Percentiles rank a stretch among this genome's conserved stretches.
Conservation (phyloP, 2,113 vertebrate genomes). For the Cyphomyrus plagiostoma region DNA sequence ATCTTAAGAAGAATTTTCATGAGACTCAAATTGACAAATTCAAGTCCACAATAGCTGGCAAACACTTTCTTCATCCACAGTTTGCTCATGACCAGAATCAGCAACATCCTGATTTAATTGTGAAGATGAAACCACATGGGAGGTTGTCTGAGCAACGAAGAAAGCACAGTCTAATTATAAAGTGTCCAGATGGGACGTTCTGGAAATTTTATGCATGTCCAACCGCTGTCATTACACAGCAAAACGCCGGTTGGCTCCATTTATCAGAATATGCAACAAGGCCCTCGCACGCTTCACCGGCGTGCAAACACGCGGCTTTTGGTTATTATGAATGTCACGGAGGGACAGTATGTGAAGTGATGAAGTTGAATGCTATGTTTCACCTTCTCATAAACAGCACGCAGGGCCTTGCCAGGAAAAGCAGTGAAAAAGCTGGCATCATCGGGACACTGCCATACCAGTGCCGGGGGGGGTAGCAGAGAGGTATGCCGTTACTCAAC, state of each 20-base stretch:
- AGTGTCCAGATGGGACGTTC: neutral
- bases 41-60: neutral
- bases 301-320: neutral
- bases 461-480: neutral
- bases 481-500: neutral
- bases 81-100: neutral
- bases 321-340: neutral
- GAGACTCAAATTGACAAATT: neutral
- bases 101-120: neutral
- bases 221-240: neutral
- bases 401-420: neutral
- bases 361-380: neutral
- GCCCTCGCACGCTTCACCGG: neutral
- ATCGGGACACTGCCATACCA: neutral
- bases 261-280: neutral
- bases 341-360: neutral
- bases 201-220: neutral
- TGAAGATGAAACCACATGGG: neutral
- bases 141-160: neutral
- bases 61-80: neutral
- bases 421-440: neutral
- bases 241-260: neutral
- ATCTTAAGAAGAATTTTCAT: neutral
- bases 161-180: neutral
- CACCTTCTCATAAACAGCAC: conserved; percentile 10